phyloP scores from a whole-genome alignment of 2,888 invertebrate species.

The Dryomyza anilis region DNA sequence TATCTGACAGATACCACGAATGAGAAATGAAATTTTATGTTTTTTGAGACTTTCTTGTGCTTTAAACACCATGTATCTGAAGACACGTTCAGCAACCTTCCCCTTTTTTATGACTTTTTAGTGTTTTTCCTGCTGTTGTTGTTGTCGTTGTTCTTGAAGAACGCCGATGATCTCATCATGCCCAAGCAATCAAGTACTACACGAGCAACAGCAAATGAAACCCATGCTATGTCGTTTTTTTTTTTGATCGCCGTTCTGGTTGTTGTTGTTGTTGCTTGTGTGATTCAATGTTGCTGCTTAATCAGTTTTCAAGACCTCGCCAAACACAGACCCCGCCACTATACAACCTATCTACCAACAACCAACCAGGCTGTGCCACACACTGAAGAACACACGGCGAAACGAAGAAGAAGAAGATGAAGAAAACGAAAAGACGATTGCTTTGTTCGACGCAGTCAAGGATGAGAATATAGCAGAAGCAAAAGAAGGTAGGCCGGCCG shows the following conservation, averaged over 20 bases:
- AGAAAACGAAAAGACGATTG: slow-evolving; percentile 40
- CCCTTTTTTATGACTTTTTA: slow-evolving; percentile 8
- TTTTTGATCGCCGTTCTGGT: no score
- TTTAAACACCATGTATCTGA: no score
- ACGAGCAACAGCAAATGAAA: background rate
- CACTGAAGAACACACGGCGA: slow-evolving; percentile 17
- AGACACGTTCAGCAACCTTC: slow-evolving; percentile 5
- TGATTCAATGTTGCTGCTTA: slow-evolving; percentile 16
- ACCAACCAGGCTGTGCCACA: no score
- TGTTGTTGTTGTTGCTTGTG: background rate
- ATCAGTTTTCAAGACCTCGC: slow-evolving; percentile 22
- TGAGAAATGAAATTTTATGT: no score
- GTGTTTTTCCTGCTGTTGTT: background rate
- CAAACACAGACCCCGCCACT: slow-evolving; percentile 4
- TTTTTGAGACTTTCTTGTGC: no score
- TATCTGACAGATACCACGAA: no score
- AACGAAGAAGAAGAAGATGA: slow-evolving; percentile 31
- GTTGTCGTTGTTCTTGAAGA: slow-evolving; percentile 4
- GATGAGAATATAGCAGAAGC: background rate
- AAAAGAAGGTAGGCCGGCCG: slow-evolving; percentile 2
- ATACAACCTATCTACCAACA: no score
- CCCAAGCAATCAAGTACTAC: background rate
- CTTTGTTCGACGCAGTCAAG: slow-evolving; percentile 44
- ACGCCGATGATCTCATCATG: slow-evolving; percentile 24
- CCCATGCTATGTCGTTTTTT: no score